A percentile compares a stretch with the other conserved stretches of the same genome.
These are phyloP conservation scores for Therioaphis trifolii DNA, from an alignment of 2,888 invertebrate genomes.

Conservation along the genomic window DNA sequence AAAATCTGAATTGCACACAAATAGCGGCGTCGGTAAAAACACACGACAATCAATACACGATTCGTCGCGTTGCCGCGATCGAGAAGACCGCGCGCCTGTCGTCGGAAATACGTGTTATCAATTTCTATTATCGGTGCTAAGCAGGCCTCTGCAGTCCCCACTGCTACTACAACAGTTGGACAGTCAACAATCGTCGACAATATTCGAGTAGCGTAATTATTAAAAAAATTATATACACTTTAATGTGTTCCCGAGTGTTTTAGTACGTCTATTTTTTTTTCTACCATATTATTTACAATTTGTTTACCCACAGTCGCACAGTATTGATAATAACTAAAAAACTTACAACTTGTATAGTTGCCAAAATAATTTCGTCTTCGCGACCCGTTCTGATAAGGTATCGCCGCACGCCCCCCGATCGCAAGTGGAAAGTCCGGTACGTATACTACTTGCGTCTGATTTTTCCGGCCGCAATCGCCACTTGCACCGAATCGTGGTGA, in stretches of 20 bases:
- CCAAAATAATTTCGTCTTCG: too few species aligned
- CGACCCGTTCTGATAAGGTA: too few species aligned
- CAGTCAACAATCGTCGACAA: background rate
- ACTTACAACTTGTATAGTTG: too few species aligned
- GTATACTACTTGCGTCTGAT: background rate
- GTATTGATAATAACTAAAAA: too few species aligned
- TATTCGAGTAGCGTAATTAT: background rate
- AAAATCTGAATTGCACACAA: too few species aligned
- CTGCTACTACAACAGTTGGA: background rate
- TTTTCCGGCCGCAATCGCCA: too few species aligned
- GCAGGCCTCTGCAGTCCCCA: background rate
- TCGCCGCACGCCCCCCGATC: background rate
- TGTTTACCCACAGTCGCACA: background rate
- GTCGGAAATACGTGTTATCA: slow-evolving; percentile 3
- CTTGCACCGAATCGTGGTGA: background rate
- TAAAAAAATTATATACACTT: background rate
- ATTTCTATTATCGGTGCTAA: background rate
- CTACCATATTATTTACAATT: background rate
- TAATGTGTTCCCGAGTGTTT: too few species aligned
- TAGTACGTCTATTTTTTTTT: background rate
- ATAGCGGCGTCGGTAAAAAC: too few species aligned
- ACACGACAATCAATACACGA: too few species aligned
- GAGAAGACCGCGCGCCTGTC: background rate
- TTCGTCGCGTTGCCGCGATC: background rate
- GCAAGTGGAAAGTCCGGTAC: background rate